Base-by-base conservation (phyloP, 2,888 invertebrate genomes). In the Thera obeliscata region DNA sequence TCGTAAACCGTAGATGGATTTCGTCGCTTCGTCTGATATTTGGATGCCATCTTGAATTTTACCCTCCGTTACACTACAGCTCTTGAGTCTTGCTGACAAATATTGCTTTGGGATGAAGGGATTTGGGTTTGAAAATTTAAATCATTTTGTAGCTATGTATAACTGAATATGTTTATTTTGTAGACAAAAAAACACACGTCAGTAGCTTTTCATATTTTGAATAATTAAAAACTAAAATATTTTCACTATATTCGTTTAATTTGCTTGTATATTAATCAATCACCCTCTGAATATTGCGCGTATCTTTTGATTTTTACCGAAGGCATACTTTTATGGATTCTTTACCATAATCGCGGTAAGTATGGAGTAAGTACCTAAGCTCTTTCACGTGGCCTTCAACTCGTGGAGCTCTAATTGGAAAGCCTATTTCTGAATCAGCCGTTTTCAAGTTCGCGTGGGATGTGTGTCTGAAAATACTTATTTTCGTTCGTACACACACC, bases 41-140 rank as follows among this genome's bases (percentile, higher is more conserved):
- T 46, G 12, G 66, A 58, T 62, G 49, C 61, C 50, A 56, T 60
- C 56, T 67, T 54, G 56, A 67, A 60, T 64, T 67, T 67, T 36
- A 67, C 38, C 35, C 60, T 56, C 64, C 60, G 60, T 64, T 67
- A 60, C 50, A 46, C 46, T 61, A n/a, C 57, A 48, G 48, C 38
- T 67, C 43, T 62, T 62, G 52, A 22, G 0, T 22, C 22, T 22
- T 22, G n/a, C 54, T 52, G 48, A 57, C 36, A 58, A 48, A 57
- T 48, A 61, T 57, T 36, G 41, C 49, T 33, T 12, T 55, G 48
- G 56, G 49, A 56, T 59, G 54, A 6, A 50, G 22, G 12, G 55
- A n/a, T 61, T 61, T 55, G 36, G 36, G 43, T 12, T 55, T 61
- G 6, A 38, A 41, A 41, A 60, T 50, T 22, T 22, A 1, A 22